Percentiles rank a stretch among this genome's conserved stretches.
Evolutionary conservation across 2,797 vertebrate genomes (phyloP).

Genomic region (Crossoptilon crossoptilon): DNA sequence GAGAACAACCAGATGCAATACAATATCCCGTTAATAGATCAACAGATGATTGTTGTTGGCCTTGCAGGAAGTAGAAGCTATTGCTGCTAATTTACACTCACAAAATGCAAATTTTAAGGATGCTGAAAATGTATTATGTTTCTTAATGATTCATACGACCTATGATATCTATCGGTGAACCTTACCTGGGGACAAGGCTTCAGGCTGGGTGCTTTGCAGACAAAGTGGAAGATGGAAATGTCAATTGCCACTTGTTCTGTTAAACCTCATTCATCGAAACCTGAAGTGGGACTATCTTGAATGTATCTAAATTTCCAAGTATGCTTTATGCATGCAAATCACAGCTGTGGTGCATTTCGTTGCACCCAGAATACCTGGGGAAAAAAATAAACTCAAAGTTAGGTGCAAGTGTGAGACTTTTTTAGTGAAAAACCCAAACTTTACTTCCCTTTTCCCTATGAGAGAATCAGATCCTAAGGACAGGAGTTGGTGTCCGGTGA

Average conservation of each 20-base stretch:
- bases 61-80: neutral
- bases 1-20: neutral
- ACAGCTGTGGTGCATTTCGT: neutral
- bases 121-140: neutral
- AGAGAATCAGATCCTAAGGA: neutral
- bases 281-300: slow-evolving; percentile 27
- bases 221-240: slow-evolving; percentile 48
- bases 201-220: slow-evolving; percentile 26
- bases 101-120: slow-evolving; percentile 15
- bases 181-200: neutral
- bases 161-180: neutral
- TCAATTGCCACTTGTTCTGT: slow-evolving; percentile 63
- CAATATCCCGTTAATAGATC: neutral
- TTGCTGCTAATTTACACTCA: neutral
- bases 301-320: neutral
- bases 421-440: rapidly evolving
- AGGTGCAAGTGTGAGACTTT: neutral
- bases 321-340: neutral
- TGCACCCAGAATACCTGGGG: neutral
- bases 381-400: neutral
- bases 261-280: neutral
- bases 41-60: neutral
- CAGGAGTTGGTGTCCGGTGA: neutral
- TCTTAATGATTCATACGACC: slow-evolving; percentile 29
- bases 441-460: neutral